These are phyloP conservation scores for Cephalotes varians DNA, from an alignment of 2,888 invertebrate genomes.

Conservation along the genomic window DNA sequence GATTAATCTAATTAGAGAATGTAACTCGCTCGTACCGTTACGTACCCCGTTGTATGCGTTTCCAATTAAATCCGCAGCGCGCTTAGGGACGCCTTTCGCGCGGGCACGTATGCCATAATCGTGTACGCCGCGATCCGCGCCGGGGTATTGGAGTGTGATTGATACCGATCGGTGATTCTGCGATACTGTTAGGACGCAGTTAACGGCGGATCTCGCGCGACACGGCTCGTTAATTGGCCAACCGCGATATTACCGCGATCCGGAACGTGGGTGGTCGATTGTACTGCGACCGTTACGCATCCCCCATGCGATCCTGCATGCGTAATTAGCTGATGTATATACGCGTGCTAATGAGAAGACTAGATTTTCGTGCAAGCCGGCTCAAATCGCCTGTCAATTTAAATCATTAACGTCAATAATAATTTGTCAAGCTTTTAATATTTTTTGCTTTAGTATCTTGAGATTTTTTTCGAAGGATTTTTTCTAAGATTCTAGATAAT, in stretches of 20 bases:
- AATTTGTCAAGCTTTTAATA: not conserved
- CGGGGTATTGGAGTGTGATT: conserved; percentile 41
- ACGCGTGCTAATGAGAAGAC: conserved; percentile 37
- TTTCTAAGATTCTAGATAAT: conserved; percentile 16
- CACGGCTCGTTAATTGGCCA: conserved; percentile 64
- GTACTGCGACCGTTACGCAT: conserved; percentile 46
- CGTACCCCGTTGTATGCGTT: conserved; percentile 23
- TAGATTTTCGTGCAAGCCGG: not conserved
- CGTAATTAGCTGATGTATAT: conserved; percentile 41
- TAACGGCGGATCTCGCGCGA: conserved; percentile 61
- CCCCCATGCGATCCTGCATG: conserved; percentile 31
- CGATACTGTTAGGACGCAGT: conserved; percentile 56
- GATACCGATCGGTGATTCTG: conserved; percentile 57
- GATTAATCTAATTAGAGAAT: conserved; percentile 52
- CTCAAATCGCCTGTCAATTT: not conserved
- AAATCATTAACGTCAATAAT: not conserved
- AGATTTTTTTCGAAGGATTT: not conserved
- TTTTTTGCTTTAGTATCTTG: not conserved
- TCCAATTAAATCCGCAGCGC: conserved; percentile 31
- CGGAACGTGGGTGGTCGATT: conserved; percentile 47
- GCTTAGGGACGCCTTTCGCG: not conserved
- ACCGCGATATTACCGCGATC: conserved; percentile 34
- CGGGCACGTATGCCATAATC: not conserved
- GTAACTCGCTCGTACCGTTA: conserved; percentile 46
- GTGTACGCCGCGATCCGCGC: not conserved